These are phyloP conservation scores for Venturia canescens DNA, from an alignment of 1,140 invertebrate genomes.

Conservation along the genomic window DNA sequence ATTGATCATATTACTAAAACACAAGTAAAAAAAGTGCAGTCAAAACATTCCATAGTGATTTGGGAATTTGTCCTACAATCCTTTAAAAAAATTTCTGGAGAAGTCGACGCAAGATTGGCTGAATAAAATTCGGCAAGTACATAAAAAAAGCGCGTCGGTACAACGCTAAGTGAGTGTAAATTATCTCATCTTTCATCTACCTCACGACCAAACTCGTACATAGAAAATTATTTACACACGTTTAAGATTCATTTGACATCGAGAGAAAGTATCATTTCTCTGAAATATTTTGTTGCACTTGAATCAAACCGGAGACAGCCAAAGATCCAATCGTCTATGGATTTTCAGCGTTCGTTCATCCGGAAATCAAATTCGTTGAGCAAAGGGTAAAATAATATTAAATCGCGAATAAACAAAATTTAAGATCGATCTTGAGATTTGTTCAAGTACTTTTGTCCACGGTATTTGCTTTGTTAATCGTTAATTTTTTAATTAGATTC, in stretches of 20 bases:
- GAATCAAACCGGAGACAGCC: too few species aligned
- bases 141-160: neutral
- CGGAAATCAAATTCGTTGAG: neutral
- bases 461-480: conserved; percentile 53
- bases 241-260: neutral
- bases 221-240: conserved; percentile 10
- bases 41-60: conserved; percentile 22
- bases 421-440: neutral
- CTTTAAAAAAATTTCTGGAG: too few species aligned
- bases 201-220: neutral
- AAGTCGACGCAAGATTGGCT: too few species aligned
- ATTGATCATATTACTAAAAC: neutral
- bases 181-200: neutral
- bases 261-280: neutral
- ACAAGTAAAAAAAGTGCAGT: conserved; percentile 27
- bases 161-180: neutral
- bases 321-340: too few species aligned
- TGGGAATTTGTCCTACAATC: too few species aligned
- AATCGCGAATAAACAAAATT: neutral
- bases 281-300: too few species aligned
- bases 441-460: conserved; percentile 48
- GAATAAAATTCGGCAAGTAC: too few species aligned
- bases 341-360: too few species aligned
- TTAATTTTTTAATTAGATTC: conserved; percentile 87
- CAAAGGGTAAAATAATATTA: neutral